Evolutionary conservation across 2,797 vertebrate genomes (phyloP).

Genomic region (Brotula barbata): DNA sequence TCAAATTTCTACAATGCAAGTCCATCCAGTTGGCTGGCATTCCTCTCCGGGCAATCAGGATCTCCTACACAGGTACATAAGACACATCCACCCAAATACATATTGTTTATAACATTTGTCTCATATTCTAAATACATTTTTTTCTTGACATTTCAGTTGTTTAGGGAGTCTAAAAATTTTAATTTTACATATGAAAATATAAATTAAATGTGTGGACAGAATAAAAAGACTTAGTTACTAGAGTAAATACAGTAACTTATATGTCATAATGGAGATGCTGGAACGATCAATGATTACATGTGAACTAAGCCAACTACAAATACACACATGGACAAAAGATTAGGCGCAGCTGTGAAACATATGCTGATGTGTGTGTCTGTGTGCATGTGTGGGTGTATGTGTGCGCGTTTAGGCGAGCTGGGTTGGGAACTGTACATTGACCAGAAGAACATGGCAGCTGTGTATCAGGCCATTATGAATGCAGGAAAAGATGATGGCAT

Average conservation of each 20-base stretch:
- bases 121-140: background rate
- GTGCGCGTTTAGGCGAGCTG: slow-evolving; percentile 85
- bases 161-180: no score
- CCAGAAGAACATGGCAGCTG: slow-evolving; percentile 81
- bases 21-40: slow-evolving; percentile 80
- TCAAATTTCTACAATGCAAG: slow-evolving; percentile 92
- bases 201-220: no score
- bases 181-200: no score
- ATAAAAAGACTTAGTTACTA: no score
- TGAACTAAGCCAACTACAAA: background rate
- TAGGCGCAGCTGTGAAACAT: background rate
- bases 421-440: slow-evolving; percentile 96
- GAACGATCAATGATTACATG: no score
- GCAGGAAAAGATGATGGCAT: slow-evolving; percentile 90
- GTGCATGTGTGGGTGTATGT: background rate
- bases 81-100: background rate
- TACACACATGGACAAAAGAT: no score
- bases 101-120: background rate
- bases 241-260: no score
- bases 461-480: slow-evolving; percentile 88
- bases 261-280: no score
- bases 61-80: slow-evolving; percentile 92
- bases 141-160: background rate
- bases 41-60: slow-evolving; percentile 87
- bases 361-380: background rate